Base-by-base conservation (phyloP, 2,888 invertebrate genomes). In the Eupithecia vulgata region DNA sequence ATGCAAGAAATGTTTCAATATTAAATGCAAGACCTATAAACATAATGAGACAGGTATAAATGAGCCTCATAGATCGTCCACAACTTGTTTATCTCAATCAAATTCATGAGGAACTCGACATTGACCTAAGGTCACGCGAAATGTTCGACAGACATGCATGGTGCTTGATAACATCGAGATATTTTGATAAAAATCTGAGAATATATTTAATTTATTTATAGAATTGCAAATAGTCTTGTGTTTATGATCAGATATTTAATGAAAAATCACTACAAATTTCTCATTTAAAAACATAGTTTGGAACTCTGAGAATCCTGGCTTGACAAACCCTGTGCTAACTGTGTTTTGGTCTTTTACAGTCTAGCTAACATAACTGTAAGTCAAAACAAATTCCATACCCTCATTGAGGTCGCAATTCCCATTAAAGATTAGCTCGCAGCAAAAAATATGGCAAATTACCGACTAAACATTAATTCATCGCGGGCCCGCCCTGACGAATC, bases 361-460 rank as follows among this genome's bases (percentile, higher is more conserved):
- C 7, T 61, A 15, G 17, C 30, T 61, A 61, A 17, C 4, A 15
- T 71, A 65, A 68, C 68, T 61, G 70, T 66, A 69, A 72, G 68
- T 57, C 57, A 73, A 62, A 74, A 71, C 59, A 57, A 68, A 71
- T 71, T 73, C 72, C 71, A 69, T 34, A 70, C 66, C 71, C 74
- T 74, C 68, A 64, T 71, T 30, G 71, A 80, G 82, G 80, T 81
- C 82, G 72, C 73, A 68, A 81, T 74, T 76, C 79, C 75, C 73
- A 77, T 78, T 79, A 70, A 68, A 75, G 83, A 84, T 84, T 85
- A 83, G 83, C 85, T 85, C 78, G 77, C 80, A 79, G 83, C 83
- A 87, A 88, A 90, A 90, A 90, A 88, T 83, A 76, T 79, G 84
- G 85, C 88, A 88, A 89, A 91, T 91, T 89, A 87, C 88, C 78